Base-by-base conservation (phyloP, 2,797 vertebrate genomes). In the Sternarchorhynchus goeldii region DNA sequence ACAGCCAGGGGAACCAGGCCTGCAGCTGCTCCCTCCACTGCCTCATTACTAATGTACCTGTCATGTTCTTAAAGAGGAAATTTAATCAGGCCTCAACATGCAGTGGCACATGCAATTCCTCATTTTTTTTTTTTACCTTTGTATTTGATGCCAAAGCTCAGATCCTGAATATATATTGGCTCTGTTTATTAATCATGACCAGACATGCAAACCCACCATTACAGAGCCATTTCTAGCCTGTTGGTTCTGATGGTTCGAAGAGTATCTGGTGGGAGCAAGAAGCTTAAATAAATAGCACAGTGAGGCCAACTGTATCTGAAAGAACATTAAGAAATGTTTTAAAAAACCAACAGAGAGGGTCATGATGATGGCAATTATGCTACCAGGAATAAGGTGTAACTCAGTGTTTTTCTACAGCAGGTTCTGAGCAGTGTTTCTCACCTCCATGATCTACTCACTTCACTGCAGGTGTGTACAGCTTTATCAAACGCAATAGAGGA, bases 371-470 rank as follows among this genome's bases (percentile, higher is more conserved):
- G 45, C 14, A 12, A 50, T 50, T 50, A 60, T 56, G 63, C 74
- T 58, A 32, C 87, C 78, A 77, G 29, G 59, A 65, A 53, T 69
- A 50, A 77, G 36, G 39, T 2, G 2, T 56, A 4, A 71, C 36
- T 65, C 32, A 66, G 31, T 59, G n/a, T 73, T 1, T 79, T 20
- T 79, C 18, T 7, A 8, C 92, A 97, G 96, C 95, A 97, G 88
- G 92, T 98, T 70, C 92, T 97, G 72, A 91, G 93, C 83, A 96
- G 94, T 55, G 94, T 98, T 63, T 91, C 93, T 81, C 94, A 92
- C 77, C 95, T 99, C 62, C 94, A 98, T 17, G 92, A 95, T 32
- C 93, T 97, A 82, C 94, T 99, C 83, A 95, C 89, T 86, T 89
- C 92, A 53, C 91, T 99, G 85, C 96, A 99, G 96, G 97, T 99